These are phyloP conservation scores for Paratrypauchen microcephalus DNA, from an alignment of 2,797 vertebrate species.

Conservation along the genomic window DNA sequence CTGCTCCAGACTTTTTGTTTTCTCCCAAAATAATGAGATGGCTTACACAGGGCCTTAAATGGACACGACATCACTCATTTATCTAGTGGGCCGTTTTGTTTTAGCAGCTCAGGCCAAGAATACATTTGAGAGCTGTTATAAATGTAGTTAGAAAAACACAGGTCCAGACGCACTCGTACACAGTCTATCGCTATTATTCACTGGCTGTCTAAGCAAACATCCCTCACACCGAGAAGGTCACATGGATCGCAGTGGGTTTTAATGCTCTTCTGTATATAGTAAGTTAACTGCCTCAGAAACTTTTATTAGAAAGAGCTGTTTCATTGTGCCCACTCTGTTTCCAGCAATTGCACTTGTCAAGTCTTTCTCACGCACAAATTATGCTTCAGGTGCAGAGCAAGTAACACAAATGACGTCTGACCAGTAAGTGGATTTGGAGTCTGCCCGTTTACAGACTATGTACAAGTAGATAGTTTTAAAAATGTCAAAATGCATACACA, in stretches of 20 bases:
- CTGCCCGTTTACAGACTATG: background rate
- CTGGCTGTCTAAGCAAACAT: constrained; percentile 57
- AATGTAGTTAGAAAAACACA: constrained; percentile 37
- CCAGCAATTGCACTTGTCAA: constrained; percentile 28
- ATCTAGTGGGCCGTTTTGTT: constrained; percentile 38
- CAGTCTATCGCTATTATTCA: constrained; percentile 45
- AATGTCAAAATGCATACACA: background rate
- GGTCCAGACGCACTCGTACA: constrained; percentile 31
- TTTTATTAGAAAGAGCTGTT: constrained; percentile 42
- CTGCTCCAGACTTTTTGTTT: constrained; percentile 5
- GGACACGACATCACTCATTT: constrained; percentile 37
- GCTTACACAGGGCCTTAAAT: constrained; percentile 38
- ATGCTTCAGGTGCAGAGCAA: constrained; percentile 6
- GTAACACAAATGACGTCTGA: constrained; percentile 22
- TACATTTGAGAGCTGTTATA: constrained; percentile 37
- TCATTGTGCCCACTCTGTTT: constrained; percentile 37
- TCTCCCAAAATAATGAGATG: constrained; percentile 15
- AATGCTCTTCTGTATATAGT: constrained; percentile 25
- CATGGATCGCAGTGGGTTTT: constrained; percentile 29
- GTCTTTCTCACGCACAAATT: background rate
- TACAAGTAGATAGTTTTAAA: background rate
- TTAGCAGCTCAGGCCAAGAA: constrained; percentile 38
- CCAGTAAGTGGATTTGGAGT: background rate
- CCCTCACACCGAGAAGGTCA: constrained; percentile 41
- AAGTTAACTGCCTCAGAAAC: constrained; percentile 24